Evolutionary conservation across 2,797 vertebrate species (phyloP), one percentile per base, ranked within the genome.

Genomic region (Lepus townsendii): DNA sequence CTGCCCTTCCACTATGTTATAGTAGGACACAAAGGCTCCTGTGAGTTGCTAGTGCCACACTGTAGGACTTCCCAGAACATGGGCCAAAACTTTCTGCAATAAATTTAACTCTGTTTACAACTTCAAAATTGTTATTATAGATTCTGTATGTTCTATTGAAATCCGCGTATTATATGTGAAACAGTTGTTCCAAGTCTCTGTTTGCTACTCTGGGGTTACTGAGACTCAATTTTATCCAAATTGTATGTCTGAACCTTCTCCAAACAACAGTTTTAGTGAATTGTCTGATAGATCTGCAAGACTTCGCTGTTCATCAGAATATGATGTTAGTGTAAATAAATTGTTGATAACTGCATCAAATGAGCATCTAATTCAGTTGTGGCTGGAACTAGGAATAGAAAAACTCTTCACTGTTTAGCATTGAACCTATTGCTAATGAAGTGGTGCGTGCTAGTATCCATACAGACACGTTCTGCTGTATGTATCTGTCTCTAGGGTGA

Each of bases 351-450:
- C 38, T 63, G 22, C 35, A 13, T 68, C 77, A 63, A 85, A 88
- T 30, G 38, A n/a, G 13, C 57, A 76, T 86, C 86, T 94, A 62
- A 83, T 83, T 94, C 75, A 84, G 32, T 80, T 54, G 90, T 66
- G 90, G 17, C 66, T 63, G 5, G 62, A 68, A 62, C 17, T 16
- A 47, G 42, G 7, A 38, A 8, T 50, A 65, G 38, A 91, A 86
- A 83, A 88, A 26, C 17, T 52, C 32, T 22, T 75, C 38, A 12
- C n/a, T 80, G 62, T 88, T 73, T 52, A 73, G 42, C 66, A 30
- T 87, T 54, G 17, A 2, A 52, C n/a, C n/a, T 89, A 57, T 62
- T 47, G 22, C 26, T 95, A 68, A 69, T 32, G 47, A 92, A 91
- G 68, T 27, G 62, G 27, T 1, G 7, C 9, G 35, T 5, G 27